Evolutionary conservation across 92 coral and sea anemone species (phyloP), one percentile per base, ranked within the genome.

Genomic region (Heliopora coerulea): DNA sequence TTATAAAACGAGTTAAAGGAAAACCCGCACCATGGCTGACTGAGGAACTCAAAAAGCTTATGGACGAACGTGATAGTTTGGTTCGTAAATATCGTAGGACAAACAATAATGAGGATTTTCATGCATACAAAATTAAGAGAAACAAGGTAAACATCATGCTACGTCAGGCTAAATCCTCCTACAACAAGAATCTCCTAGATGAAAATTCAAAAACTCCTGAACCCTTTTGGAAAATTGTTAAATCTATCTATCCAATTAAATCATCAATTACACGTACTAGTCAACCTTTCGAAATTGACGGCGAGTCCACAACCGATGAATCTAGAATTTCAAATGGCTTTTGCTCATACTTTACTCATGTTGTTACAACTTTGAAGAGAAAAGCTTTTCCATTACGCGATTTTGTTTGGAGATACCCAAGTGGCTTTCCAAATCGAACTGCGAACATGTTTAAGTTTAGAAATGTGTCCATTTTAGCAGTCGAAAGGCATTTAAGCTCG

Each of bases 41-140:
- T n/a, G n/a, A n/a, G n/a, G n/a, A n/a, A n/a, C n/a, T n/a, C n/a
- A n/a, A n/a, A n/a, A n/a, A n/a, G n/a, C n/a, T n/a, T n/a, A n/a
- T n/a, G n/a, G n/a, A n/a, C n/a, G n/a, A n/a, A n/a, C n/a, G n/a
- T n/a, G n/a, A n/a, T n/a, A n/a, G n/a, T n/a, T n/a, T n/a, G n/a
- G n/a, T n/a, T n/a, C n/a, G 69, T 37, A 62, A 62, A 62, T 62
- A 62, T 62, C 48, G 69, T 37, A 62, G 69, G 69, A 62, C 49
- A 24, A 62, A 1, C 69, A 62, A n/a, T n/a, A 49, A 62, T 49
- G 69, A 62, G 69, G 69, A 62, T 29, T 37, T 62, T 33, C 69
- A 37, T 30, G 26, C 69, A 27, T 62, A 62, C 19, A 62, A 62
- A 62, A 24, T 62, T 31, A 62, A 62, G 69, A 46, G 69, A 31